Evolutionary conservation across 2,797 vertebrate genomes (phyloP), one percentile per base, ranked within the genome.

Genomic region (Acanthiza pusilla): DNA sequence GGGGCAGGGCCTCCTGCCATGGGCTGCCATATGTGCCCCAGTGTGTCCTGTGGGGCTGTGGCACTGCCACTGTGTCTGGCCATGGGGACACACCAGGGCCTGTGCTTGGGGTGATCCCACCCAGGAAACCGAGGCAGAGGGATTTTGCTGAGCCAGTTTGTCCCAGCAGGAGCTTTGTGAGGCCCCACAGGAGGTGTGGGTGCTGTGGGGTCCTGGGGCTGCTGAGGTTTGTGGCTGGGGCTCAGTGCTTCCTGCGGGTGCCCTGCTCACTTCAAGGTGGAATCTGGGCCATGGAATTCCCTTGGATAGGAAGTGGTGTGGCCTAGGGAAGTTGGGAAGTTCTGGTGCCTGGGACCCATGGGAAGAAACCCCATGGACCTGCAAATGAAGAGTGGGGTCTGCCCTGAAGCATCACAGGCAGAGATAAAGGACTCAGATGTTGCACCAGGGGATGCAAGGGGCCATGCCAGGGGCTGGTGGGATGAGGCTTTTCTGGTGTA

Each of bases 1-100:
- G 57, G 32, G 54, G 47, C 78, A 73, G 47, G 32, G 55, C 16
- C 71, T 62, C 51, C 26, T 73, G 79, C 13, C 27, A 3, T 3
- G 36, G 55, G 65, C 34, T 84, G 57, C 86, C 70, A 30, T 0
- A 0, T 48, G 77, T 43, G 47, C 70, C 66, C 67, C 32, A 26
- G 25, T 0, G 17, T 34, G 54, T 16, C 0, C 0, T 8, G 29
- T 8, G 62, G 54, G 71, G 16, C 67, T 1, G 10, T 43, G 84
- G 43, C 34, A 34, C 32, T 54, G 72, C 53, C 45, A 8, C 15
- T 0, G 0, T 23, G 58, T 6, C 1, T 21, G 43, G 25, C 34
- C 53, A 0, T 13, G 50, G 70, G 53, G 48, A 7, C 80, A 40
- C 2, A 2, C 63, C 25, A 3, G n/a, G 43, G 71, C 42, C 20